Evolutionary conservation across 2,797 vertebrate genomes (phyloP).

Genomic region (Mustela erminea): DNA sequence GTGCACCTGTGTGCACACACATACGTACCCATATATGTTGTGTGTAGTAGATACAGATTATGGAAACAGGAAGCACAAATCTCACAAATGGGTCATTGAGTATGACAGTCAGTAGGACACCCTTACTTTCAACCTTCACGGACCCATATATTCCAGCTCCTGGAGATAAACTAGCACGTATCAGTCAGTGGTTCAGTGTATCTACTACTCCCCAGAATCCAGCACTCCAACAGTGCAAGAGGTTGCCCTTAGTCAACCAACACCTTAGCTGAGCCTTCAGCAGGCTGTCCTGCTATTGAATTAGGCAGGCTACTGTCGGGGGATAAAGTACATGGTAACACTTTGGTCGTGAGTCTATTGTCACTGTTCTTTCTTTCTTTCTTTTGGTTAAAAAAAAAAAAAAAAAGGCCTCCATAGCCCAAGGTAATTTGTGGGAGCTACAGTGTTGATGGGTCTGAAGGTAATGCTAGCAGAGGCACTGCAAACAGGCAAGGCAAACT

Average conservation of each 20-base stretch:
- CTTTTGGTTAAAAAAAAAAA: neutral
- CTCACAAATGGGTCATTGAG: neutral
- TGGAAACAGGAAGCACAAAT: conserved; percentile 19
- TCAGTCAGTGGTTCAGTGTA: neutral
- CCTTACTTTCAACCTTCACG: neutral
- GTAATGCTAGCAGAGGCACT: neutral
- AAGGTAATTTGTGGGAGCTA: neutral
- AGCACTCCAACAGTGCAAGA: neutral
- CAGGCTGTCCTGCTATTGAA: neutral
- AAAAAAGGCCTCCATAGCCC: neutral
- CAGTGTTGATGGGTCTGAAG: neutral
- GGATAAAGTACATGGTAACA: neutral
- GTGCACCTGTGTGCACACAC: neutral
- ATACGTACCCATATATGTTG: neutral
- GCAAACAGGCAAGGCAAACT: neutral
- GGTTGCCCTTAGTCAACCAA: neutral
- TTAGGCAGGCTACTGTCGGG: neutral
- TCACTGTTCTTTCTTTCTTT: neutral
- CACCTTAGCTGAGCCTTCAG: neutral
- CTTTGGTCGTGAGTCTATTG: neutral
- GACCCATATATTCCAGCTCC: neutral
- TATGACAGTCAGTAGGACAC: neutral
- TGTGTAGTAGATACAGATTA: neutral
- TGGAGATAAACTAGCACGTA: neutral
- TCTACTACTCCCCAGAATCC: neutral